Evolutionary conservation across 2,888 invertebrate genomes (phyloP).

Genomic region (Anticlea derivata): DNA sequence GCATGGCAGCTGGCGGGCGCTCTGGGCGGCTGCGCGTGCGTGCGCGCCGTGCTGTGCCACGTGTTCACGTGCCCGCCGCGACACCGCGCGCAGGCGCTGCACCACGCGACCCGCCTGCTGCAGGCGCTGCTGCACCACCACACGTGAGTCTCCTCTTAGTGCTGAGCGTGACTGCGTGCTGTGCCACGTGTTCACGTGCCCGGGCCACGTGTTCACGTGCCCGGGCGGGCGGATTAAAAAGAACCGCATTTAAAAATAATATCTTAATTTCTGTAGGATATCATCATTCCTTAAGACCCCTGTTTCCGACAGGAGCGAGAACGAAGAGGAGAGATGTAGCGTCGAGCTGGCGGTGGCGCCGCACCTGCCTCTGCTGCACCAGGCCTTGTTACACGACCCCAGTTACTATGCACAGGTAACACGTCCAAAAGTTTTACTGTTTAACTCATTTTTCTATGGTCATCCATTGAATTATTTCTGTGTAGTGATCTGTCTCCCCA

Average conservation of each 20-base stretch:
- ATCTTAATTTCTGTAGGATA: too few relatives aligned
- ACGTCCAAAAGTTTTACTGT: too few relatives aligned
- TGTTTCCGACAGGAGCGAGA: constrained; percentile 23
- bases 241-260: too few relatives aligned
- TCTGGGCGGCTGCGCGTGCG: constrained; percentile 36
- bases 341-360: constrained; percentile 73
- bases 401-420: constrained; percentile 25
- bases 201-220: too few relatives aligned
- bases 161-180: too few relatives aligned
- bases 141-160: constrained; percentile 20
- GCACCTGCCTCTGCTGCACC: constrained; percentile 76
- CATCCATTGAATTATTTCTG: too few relatives aligned
- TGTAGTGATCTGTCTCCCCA: too few relatives aligned
- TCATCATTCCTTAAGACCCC: too few relatives aligned
- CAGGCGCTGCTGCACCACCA: constrained; percentile 83
- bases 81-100: constrained; percentile 37
- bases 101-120: constrained; percentile 42
- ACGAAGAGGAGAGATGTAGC: constrained; percentile 40
- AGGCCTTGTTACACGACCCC: constrained; percentile 60
- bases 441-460: too few relatives aligned
- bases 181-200: too few relatives aligned
- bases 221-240: too few relatives aligned
- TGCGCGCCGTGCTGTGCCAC: constrained; percentile 20
- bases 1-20: constrained; percentile 26
- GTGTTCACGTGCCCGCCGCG: constrained; percentile 24